Evolutionary conservation across 2,888 invertebrate species (phyloP).

Genomic region (Dicyrtomina minuta): DNA sequence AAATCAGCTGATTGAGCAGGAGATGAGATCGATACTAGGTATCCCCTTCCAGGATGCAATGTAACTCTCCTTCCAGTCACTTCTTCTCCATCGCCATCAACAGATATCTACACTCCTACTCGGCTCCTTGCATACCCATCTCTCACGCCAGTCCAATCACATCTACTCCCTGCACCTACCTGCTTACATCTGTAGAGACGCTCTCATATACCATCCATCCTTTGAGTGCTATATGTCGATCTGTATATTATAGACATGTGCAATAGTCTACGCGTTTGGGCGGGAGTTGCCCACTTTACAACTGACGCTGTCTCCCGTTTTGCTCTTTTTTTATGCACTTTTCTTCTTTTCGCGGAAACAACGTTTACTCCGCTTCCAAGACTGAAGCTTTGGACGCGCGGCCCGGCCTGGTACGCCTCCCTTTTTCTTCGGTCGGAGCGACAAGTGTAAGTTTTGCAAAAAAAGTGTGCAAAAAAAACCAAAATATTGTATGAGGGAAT

Average conservation of each 20-base stretch:
- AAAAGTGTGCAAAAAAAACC: too few species aligned
- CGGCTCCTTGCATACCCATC: too few species aligned
- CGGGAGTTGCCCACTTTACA: constrained; percentile 13
- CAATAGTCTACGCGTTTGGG: constrained; percentile 1
- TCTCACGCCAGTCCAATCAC: background rate
- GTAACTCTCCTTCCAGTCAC: background rate
- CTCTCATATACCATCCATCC: constrained; percentile 7
- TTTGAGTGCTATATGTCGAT: too few species aligned
- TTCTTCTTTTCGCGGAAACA: background rate
- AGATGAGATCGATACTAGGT: constrained; percentile 31
- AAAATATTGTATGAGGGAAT: too few species aligned
- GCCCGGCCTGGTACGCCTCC: too few species aligned
- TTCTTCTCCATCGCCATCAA: background rate
- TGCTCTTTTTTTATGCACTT: background rate
- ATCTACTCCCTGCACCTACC: background rate
- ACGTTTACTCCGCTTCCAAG: too few species aligned
- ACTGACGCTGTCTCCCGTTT: background rate
- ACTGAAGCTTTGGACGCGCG: too few species aligned
- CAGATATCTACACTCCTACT: background rate
- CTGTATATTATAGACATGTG: too few species aligned
- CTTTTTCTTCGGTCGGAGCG: too few species aligned
- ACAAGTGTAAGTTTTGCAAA: too few species aligned
- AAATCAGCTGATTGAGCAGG: constrained; percentile 28
- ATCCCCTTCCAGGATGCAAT: background rate
- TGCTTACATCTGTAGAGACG: background rate